Conservation (phyloP, 2,113 vertebrate genomes). For the Sander lucioperca region DNA sequence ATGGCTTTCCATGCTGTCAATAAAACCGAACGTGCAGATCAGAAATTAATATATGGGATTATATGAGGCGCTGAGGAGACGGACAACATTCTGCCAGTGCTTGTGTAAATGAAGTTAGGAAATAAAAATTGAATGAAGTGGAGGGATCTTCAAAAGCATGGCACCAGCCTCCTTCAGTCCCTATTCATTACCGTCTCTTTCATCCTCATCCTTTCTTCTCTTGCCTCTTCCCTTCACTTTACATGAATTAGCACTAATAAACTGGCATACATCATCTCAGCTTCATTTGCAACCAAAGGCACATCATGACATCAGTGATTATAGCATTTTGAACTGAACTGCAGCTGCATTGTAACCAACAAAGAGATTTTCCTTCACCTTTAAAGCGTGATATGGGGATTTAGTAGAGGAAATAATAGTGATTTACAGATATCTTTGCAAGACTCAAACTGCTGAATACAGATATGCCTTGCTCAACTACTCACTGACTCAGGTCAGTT, state of each 20-base stretch:
- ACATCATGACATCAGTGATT: conserved; percentile 48
- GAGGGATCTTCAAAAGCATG: conserved; percentile 37
- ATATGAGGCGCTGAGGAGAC: background rate
- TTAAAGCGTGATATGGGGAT: background rate
- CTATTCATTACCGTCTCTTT: conserved; percentile 61
- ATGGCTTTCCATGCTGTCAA: background rate
- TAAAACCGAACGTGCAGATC: conserved; percentile 5
- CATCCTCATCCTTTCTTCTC: conserved; percentile 60
- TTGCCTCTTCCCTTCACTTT: conserved; percentile 61
- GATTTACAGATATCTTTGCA: background rate
- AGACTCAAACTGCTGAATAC: conserved; percentile 7
- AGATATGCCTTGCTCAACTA: background rate
- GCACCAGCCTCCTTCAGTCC: conserved; percentile 56
- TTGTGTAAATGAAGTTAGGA: conserved; percentile 24
- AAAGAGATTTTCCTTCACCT: conserved; percentile 24
- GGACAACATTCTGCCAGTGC: conserved; percentile 27
- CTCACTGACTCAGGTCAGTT: background rate
- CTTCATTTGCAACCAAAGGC: conserved; percentile 55
- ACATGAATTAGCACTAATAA: conserved; percentile 77
- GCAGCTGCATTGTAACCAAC: conserved; percentile 44
- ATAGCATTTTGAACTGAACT: conserved; percentile 33
- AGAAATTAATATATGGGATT: conserved; percentile 18
- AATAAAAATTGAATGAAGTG: conserved; percentile 45
- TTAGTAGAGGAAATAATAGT: conserved; percentile 15
- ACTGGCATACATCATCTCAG: conserved; percentile 48